A percentile compares a stretch with the other conserved stretches of the same genome.
Evolutionary conservation across 2,888 invertebrate species (phyloP).

Genomic region (Plusia festucae): DNA sequence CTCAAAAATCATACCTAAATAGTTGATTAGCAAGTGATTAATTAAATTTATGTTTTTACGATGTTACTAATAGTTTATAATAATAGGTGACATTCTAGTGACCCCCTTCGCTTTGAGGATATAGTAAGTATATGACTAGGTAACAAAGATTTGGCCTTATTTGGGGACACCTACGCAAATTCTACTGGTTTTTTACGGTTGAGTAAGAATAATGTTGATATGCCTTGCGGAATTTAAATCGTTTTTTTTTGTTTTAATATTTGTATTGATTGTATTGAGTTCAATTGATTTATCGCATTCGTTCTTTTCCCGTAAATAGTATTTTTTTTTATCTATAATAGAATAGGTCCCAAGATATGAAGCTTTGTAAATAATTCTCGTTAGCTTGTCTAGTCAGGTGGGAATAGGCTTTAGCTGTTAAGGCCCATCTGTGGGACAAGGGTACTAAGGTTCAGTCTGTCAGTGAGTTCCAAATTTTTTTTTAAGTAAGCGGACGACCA

Average conservation of each 20-base stretch:
- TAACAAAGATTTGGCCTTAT: slow-evolving; percentile 74
- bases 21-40: slow-evolving; percentile 36
- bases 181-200: slow-evolving; percentile 61
- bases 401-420: too few species aligned
- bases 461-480: too few species aligned
- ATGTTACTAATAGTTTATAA: slow-evolving; percentile 23
- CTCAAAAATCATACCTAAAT: slow-evolving; percentile 9
- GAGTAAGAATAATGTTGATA: slow-evolving; percentile 60
- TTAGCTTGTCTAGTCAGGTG: too few species aligned
- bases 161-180: slow-evolving; percentile 79
- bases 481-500: too few species aligned
- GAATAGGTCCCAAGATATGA: too few species aligned
- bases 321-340: too few species aligned
- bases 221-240: background rate
- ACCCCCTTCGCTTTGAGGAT: slow-evolving; percentile 37
- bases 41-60: slow-evolving; percentile 28
- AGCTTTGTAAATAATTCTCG: too few species aligned
- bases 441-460: too few species aligned
- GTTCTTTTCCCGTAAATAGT: too few species aligned
- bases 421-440: too few species aligned
- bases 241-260: background rate
- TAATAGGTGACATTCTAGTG: slow-evolving; percentile 45
- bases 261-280: too few species aligned
- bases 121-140: slow-evolving; percentile 47
- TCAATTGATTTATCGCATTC: too few species aligned